Percentiles rank a stretch among this genome's conserved stretches.
These are phyloP conservation scores for Bombus superbus DNA, from an alignment of 1,140 invertebrate genomes.

Conservation along the genomic window DNA sequence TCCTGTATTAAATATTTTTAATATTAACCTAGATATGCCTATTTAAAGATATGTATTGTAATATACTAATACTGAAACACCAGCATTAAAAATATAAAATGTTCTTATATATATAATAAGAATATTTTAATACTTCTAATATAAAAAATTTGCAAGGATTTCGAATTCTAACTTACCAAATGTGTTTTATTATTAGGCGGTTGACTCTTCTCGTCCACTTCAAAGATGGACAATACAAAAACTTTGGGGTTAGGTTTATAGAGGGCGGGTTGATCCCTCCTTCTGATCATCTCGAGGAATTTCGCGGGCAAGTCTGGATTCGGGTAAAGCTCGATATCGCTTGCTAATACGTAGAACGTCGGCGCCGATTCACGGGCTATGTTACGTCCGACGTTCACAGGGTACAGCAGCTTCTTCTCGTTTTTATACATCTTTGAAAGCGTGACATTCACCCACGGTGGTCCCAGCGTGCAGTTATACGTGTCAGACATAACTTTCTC, in stretches of 20 bases:
- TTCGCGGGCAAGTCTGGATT: slow-evolving; percentile 89
- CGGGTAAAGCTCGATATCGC: slow-evolving; percentile 94
- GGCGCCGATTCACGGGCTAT: slow-evolving; percentile 91
- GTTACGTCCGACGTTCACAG: slow-evolving; percentile 94
- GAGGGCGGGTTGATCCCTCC: slow-evolving; percentile 86
- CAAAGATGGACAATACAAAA: slow-evolving; percentile 92
- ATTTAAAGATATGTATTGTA: no score
- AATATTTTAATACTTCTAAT: no score
- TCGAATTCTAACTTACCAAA: slow-evolving; percentile 79
- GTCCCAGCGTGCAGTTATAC: slow-evolving; percentile 87
- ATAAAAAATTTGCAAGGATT: no score
- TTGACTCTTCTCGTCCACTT: slow-evolving; percentile 88
- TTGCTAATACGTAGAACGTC: slow-evolving; percentile 93
- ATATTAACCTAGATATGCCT: no score
- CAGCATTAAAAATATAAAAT: no score
- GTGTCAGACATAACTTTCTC: slow-evolving; percentile 84
- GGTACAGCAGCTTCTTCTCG: slow-evolving; percentile 91
- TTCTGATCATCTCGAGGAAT: slow-evolving; percentile 92
- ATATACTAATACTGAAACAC: no score
- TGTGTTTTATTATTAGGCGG: slow-evolving; percentile 90
- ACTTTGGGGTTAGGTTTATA: slow-evolving; percentile 88
- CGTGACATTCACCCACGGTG: slow-evolving; percentile 88
- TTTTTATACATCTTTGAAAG: slow-evolving; percentile 89
- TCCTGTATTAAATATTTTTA: no score
- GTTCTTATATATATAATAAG: no score